Conservation (phyloP, 2,797 vertebrate species). For the Myoxocephalus aenaeus region DNA sequence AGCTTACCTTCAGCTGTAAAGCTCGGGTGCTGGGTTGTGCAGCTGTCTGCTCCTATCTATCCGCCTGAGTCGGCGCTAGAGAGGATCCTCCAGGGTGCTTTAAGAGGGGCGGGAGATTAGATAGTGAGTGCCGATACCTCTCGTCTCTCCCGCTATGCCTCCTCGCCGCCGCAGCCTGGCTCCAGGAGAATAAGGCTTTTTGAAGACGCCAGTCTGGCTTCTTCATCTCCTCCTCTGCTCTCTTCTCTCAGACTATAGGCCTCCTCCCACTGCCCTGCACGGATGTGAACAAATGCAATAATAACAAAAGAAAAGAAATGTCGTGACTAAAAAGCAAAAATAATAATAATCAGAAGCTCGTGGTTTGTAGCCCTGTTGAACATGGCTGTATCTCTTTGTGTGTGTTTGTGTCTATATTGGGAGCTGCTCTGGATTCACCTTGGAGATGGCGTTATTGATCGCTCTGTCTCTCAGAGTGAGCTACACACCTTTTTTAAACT, state of each 20-base stretch:
- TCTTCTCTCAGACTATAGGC: constrained; percentile 30
- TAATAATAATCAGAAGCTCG: not conserved
- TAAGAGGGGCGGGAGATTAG: constrained; percentile 77
- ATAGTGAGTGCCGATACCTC: constrained; percentile 75
- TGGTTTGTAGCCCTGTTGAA: constrained; percentile 11
- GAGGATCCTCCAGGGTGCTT: constrained; percentile 73
- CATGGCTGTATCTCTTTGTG: constrained; percentile 8
- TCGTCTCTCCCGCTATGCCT: constrained; percentile 44
- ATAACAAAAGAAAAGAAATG: constrained; percentile 5
- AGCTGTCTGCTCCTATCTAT: constrained; percentile 63
- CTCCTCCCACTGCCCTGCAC: constrained; percentile 28
- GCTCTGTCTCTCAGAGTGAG: constrained; percentile 33
- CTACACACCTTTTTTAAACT: constrained; percentile 36
- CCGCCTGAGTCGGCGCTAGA: constrained; percentile 52
- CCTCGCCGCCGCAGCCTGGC: constrained; percentile 43
- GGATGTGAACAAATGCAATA: constrained; percentile 38
- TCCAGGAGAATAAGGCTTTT: constrained; percentile 62
- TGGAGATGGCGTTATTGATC: constrained; percentile 66
- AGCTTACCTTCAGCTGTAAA: constrained; percentile 52
- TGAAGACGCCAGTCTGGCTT: constrained; percentile 51
- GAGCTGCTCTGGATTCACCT: constrained; percentile 65
- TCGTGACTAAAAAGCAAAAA: not conserved
- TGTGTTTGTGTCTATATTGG: constrained; percentile 15
- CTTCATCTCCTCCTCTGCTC: constrained; percentile 34
- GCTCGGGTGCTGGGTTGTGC: constrained; percentile 46